Evolutionary conservation across 2,113 vertebrate species (phyloP).

Genomic region (Charina bottae): DNA sequence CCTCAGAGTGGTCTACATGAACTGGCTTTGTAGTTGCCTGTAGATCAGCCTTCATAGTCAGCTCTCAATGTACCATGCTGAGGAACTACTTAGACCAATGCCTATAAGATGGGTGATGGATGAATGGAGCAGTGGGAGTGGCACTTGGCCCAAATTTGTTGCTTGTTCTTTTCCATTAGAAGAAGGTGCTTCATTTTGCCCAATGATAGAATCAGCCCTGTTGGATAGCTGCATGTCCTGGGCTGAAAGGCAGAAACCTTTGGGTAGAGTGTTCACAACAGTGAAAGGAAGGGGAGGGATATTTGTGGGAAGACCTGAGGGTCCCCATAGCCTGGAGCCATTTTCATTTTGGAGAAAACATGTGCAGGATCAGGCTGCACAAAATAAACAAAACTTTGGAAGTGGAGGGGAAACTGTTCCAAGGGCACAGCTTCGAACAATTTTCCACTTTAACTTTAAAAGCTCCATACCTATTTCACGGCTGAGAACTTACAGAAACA

Average conservation of each 20-base stretch:
- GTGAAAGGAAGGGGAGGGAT: background rate
- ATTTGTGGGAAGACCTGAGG: background rate
- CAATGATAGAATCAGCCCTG: background rate
- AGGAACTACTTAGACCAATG: background rate
- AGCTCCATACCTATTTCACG: constrained; percentile 37
- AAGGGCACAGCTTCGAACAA: constrained; percentile 9
- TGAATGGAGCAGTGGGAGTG: background rate
- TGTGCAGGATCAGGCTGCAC: background rate
- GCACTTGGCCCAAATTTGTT: background rate
- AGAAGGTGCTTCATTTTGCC: background rate
- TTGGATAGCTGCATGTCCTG: background rate
- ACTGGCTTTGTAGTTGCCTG: background rate
- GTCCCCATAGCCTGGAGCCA: too few species aligned
- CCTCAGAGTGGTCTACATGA: background rate
- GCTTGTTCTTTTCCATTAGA: background rate
- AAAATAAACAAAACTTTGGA: background rate
- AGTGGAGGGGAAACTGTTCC: background rate
- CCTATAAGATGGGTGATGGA: background rate
- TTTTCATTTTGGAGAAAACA: background rate
- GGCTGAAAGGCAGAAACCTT: background rate
- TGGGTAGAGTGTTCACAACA: background rate
- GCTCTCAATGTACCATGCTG: background rate
- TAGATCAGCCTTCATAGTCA: background rate
- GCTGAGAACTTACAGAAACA: constrained; percentile 21
- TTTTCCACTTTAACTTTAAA: constrained; percentile 31